These are phyloP conservation scores for Sebastes matsubarae DNA, from an alignment of 2,797 vertebrate species.

Conservation along the genomic window DNA sequence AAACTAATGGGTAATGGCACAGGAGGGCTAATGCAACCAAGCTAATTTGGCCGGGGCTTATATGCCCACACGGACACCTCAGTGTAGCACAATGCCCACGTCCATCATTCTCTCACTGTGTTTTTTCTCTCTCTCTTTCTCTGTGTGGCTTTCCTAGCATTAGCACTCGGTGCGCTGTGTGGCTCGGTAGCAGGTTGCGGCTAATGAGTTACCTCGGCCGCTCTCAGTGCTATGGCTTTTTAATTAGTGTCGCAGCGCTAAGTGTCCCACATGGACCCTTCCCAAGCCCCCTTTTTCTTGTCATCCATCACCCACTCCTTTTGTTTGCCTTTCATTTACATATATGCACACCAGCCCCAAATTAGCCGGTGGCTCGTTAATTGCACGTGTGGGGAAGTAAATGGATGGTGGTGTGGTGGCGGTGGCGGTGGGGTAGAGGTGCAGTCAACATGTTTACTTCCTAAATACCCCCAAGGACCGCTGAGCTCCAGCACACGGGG, in stretches of 20 bases:
- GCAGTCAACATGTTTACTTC: constrained; percentile 81
- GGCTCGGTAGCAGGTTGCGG: constrained; percentile 64
- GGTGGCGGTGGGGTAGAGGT: constrained; percentile 44
- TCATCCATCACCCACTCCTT: constrained; percentile 80
- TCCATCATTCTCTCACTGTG: constrained; percentile 59
- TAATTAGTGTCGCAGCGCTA: constrained; percentile 82
- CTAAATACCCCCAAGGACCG: constrained; percentile 77
- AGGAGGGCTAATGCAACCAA: constrained; percentile 68
- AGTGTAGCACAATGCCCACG: constrained; percentile 60
- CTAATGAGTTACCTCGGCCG: constrained; percentile 81
- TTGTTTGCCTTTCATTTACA: constrained; percentile 84
- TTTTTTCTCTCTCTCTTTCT: constrained; percentile 22
- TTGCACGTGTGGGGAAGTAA: constrained; percentile 79
- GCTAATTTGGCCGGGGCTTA: constrained; percentile 70
- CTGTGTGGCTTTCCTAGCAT: constrained; percentile 45
- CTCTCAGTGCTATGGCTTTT: constrained; percentile 81
- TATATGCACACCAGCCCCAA: constrained; percentile 77
- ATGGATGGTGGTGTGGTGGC: constrained; percentile 62
- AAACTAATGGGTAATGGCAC: constrained; percentile 75
- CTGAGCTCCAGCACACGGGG: constrained; percentile 67
- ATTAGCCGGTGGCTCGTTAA: constrained; percentile 81
- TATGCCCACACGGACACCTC: constrained; percentile 67
- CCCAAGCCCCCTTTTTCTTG: constrained; percentile 57
- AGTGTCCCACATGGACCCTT: constrained; percentile 79
- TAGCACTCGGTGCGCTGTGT: constrained; percentile 35